Evolutionary conservation across 2,797 vertebrate genomes (phyloP).

Genomic region (Glyptemys insculpta): DNA sequence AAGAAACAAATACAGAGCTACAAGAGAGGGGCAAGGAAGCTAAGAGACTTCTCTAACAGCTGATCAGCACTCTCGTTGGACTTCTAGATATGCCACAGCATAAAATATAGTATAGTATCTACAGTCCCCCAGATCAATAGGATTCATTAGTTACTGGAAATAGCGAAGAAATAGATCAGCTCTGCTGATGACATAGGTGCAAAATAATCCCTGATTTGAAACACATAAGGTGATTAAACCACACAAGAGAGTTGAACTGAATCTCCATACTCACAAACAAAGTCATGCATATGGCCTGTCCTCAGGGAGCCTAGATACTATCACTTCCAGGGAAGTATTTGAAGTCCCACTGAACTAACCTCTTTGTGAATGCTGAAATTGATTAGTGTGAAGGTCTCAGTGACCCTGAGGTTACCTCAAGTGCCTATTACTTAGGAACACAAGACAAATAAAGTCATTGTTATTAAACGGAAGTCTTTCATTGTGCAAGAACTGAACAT

Average conservation of each 20-base stretch:
- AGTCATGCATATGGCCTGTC: background rate
- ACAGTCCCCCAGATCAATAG: background rate
- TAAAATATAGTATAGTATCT: background rate
- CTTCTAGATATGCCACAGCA: background rate
- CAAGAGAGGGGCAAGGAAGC: background rate
- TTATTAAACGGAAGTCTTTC: accelerated
- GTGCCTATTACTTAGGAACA: background rate
- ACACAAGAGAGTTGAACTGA: background rate
- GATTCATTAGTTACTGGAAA: background rate
- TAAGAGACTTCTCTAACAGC: background rate
- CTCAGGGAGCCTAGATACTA: background rate
- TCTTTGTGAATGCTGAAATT: background rate
- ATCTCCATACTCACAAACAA: background rate
- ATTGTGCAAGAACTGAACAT: background rate
- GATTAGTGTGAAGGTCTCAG: background rate
- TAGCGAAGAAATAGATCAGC: background rate
- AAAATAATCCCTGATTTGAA: background rate
- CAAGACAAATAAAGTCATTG: background rate
- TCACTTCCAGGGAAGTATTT: background rate
- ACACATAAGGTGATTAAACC: background rate
- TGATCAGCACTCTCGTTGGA: accelerated
- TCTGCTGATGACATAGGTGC: accelerated
- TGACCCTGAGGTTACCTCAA: background rate
- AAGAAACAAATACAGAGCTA: background rate
- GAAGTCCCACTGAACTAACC: background rate